Percentiles rank a stretch among this genome's conserved stretches.
phyloP scores from a whole-genome alignment of 1,140 invertebrate species.

The Drosophila mojavensis region DNA sequence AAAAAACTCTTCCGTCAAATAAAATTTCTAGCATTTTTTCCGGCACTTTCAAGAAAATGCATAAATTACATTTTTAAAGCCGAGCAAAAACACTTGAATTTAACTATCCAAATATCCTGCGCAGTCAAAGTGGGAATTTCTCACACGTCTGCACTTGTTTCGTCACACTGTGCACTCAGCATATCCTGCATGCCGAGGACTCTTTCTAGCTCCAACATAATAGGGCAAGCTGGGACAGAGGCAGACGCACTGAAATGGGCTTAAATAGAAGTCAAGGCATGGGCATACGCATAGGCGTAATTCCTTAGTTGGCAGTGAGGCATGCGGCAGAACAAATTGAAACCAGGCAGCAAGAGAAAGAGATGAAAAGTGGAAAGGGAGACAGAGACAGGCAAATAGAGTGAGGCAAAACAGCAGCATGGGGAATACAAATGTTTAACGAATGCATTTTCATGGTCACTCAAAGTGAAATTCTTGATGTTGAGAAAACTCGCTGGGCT shows the following conservation, averaged over 20 bases:
- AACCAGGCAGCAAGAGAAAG: slow-evolving; percentile 27
- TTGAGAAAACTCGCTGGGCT: background rate
- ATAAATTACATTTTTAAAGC: slow-evolving; percentile 6
- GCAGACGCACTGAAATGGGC: background rate
- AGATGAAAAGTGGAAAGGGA: slow-evolving; percentile 4
- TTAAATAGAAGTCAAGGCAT: slow-evolving; percentile 10
- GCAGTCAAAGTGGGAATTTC: slow-evolving; percentile 27
- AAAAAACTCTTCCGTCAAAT: too few species aligned
- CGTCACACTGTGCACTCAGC: slow-evolving; percentile 42
- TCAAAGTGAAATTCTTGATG: slow-evolving; percentile 68
- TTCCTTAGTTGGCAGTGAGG: slow-evolving; percentile 35
- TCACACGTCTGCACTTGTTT: slow-evolving; percentile 57
- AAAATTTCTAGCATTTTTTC: background rate
- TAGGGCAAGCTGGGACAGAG: background rate
- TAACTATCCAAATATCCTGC: slow-evolving; percentile 50
- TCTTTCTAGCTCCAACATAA: slow-evolving; percentile 17
- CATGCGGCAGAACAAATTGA: slow-evolving; percentile 73
- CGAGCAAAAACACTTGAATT: slow-evolving; percentile 20
- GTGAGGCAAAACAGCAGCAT: slow-evolving; percentile 15
- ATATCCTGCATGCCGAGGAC: slow-evolving; percentile 18
- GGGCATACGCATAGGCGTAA: slow-evolving; percentile 31
- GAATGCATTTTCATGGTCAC: slow-evolving; percentile 81
- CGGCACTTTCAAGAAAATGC: background rate
- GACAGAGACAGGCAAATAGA: slow-evolving; percentile 1
- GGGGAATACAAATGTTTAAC: slow-evolving; percentile 58